Base-by-base conservation (phyloP, 2,888 invertebrate species). In the Thecophora atra region DNA sequence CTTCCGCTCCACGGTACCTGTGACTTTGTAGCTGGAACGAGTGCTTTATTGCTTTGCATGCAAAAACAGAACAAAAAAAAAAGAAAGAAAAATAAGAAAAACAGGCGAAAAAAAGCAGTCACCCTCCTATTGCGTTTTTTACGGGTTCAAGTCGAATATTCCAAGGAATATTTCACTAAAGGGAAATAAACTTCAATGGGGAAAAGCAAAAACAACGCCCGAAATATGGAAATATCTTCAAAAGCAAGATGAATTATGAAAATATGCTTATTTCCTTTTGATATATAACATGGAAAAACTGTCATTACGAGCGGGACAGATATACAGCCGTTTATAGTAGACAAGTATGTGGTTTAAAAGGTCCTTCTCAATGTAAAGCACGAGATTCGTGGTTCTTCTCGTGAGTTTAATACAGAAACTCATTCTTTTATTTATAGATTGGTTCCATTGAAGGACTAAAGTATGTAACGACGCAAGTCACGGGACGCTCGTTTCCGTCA, bases 121-220 rank as follows among this genome's bases (percentile, higher is more conserved):
- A 68, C 74, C 75, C 76, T 70, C 70, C 21, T 70, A 37, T 15
- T 24, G 54, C 30, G 54, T 5, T n/a, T 26, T 62, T 51, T 66
- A 52, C 26, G 63, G 21, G 19, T 21, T 44, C 42, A 5, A 56
- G 26, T 19, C n/a, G n/a, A n/a, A 17, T 63, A n/a, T 54, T 28
- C 42, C 21, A 19, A 68, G 67, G 52, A 30, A 24, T 63, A 19
- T 26, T 26, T 62, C 17, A 67, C 74, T 73, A 74, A 70, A 72
- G 72, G 76, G 75, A 72, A 77, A 77, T 76, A 77, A 74, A 77
- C 75, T 74, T 74, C 44, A 44, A 44, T 70, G 58, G 11, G 28
- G 28, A 58, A 73, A 65, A 44, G 15, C 2, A 24, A 24, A 52
- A 37, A 19, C n/a, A 26, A 37, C 71, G 26, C 24, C 63, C 58